These are phyloP conservation scores for Ellobius talpinus DNA, from an alignment of 2,113 vertebrate species.

Conservation along the genomic window DNA sequence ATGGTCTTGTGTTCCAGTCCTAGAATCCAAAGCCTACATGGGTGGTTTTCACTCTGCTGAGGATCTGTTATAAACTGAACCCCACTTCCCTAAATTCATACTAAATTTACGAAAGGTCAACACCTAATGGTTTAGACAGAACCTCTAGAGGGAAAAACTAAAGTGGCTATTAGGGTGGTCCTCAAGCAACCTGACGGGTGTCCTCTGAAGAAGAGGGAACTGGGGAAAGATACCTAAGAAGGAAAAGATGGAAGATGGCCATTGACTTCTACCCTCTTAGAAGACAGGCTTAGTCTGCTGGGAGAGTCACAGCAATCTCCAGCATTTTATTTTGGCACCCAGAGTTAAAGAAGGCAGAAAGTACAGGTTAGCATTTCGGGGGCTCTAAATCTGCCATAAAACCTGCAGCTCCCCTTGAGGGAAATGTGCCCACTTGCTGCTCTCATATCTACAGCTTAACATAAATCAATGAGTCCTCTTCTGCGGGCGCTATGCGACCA, in stretches of 20 bases:
- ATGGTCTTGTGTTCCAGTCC: not conserved
- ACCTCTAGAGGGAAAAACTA: not conserved
- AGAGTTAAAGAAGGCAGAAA: not conserved
- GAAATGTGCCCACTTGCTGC: too few relatives aligned
- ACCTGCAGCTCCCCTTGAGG: accelerated
- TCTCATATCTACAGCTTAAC: not conserved
- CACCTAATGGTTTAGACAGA: not conserved
- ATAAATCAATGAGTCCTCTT: not conserved
- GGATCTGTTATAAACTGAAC: not conserved
- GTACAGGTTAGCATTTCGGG: accelerated
- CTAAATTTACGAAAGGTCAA: accelerated
- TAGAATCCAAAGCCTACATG: not conserved
- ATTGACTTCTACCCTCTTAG: not conserved
- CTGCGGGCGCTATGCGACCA: accelerated
- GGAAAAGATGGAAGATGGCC: accelerated
- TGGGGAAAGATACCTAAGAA: not conserved
- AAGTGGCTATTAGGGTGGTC: too few relatives aligned
- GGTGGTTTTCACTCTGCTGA: accelerated
- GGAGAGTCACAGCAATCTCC: accelerated
- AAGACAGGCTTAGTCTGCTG: not conserved
- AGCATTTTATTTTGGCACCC: too few relatives aligned
- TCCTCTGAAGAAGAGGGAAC: not conserved
- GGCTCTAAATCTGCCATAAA: accelerated
- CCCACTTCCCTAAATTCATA: too few relatives aligned
- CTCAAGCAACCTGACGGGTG: not conserved